These are phyloP conservation scores for Ceyx erithaca DNA, from an alignment of 2,797 vertebrate species.

Conservation along the genomic window DNA sequence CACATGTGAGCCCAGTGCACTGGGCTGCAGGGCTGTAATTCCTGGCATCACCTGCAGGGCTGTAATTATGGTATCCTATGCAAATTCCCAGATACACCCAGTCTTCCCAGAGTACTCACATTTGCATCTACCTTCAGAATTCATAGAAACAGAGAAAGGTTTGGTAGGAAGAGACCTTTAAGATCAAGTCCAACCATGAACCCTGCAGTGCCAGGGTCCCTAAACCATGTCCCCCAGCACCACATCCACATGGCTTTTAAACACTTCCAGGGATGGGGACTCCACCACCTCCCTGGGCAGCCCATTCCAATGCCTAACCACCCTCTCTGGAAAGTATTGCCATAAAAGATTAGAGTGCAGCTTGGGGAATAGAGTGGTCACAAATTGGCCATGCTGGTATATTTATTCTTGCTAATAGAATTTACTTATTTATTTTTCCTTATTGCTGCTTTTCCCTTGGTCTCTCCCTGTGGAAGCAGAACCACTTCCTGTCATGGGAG, in stretches of 20 bases:
- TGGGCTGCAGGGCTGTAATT: background rate
- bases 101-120: background rate
- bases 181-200: no score
- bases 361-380: background rate
- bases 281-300: no score
- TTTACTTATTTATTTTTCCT: slow-evolving; percentile 1
- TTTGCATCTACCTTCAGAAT: background rate
- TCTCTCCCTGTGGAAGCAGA: background rate
- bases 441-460: background rate
- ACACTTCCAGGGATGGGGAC: no score
- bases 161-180: no score
- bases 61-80: background rate
- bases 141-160: no score
- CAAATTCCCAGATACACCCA: background rate
- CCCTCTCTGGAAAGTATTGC: background rate
- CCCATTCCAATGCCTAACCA: no score
- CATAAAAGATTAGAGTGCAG: slow-evolving; percentile 24
- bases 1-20: background rate
- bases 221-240: no score
- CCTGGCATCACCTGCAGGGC: background rate
- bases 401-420: slow-evolving; percentile 53
- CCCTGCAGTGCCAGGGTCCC: no score
- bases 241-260: no score
- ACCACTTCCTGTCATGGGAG: background rate
- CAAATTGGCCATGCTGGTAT: background rate